Evolutionary conservation across 2,113 vertebrate species (phyloP).

Genomic region (Anser brachyrhynchus): DNA sequence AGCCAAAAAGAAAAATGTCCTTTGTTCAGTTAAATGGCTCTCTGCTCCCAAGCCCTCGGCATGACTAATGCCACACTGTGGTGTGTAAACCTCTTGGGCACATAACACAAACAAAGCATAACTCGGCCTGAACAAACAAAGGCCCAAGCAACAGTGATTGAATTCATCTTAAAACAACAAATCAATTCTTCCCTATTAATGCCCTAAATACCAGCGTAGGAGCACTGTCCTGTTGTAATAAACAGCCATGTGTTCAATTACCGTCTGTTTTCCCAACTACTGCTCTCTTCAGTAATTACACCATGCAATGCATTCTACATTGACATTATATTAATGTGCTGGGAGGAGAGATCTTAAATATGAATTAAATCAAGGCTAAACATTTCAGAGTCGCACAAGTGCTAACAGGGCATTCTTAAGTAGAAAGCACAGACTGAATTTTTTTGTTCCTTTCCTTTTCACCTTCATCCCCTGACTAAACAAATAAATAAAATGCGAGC

Average conservation of each 20-base stretch:
- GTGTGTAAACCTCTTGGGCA: slow-evolving; percentile 65
- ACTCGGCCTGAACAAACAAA: slow-evolving; percentile 73
- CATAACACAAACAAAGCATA: slow-evolving; percentile 73
- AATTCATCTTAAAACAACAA: slow-evolving; percentile 75
- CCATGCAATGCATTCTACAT: slow-evolving; percentile 54
- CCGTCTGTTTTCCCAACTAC: slow-evolving; percentile 59
- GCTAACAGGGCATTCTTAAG: slow-evolving; percentile 35
- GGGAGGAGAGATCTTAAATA: slow-evolving; percentile 69
- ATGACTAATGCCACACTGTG: slow-evolving; percentile 60
- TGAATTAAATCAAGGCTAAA: slow-evolving; percentile 70
- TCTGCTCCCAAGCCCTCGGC: slow-evolving; percentile 53
- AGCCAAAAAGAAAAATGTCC: slow-evolving; percentile 43
- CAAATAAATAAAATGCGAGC: slow-evolving; percentile 5
- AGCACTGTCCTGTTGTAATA: slow-evolving; percentile 69
- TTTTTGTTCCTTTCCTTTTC: not conserved
- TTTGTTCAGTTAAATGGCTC: slow-evolving; percentile 54
- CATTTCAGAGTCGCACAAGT: slow-evolving; percentile 40
- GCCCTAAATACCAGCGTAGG: slow-evolving; percentile 67
- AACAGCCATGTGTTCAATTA: slow-evolving; percentile 72
- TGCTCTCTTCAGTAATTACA: slow-evolving; percentile 72
- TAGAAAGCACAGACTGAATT: slow-evolving; percentile 2
- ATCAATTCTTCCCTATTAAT: slow-evolving; percentile 76
- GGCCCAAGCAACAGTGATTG: slow-evolving; percentile 64
- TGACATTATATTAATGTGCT: slow-evolving; percentile 71
- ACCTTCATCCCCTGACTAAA: slow-evolving; percentile 40